These are phyloP conservation scores for Caenorhabditis doughertyi DNA, from an alignment of 2,888 invertebrate species.

Conservation along the genomic window DNA sequence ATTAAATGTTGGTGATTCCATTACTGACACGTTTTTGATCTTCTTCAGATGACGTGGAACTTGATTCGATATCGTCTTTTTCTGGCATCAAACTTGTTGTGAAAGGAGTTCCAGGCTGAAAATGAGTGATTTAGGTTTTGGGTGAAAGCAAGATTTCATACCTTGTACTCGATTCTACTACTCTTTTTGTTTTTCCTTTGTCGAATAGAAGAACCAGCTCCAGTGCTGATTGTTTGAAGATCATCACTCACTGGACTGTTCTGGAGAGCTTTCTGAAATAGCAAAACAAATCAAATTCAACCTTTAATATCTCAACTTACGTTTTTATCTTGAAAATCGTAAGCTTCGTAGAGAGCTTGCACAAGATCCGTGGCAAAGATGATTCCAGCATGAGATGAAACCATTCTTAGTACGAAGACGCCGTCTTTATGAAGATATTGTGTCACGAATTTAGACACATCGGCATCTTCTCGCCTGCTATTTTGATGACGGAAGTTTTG, in stretches of 20 bases:
- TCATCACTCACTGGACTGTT: slow-evolving; percentile 51
- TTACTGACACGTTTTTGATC: slow-evolving; percentile 52
- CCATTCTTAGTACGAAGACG: slow-evolving; percentile 81
- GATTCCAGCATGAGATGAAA: slow-evolving; percentile 79
- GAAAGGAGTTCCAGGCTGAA: slow-evolving; percentile 59
- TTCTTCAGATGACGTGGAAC: slow-evolving; percentile 48
- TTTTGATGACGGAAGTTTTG: slow-evolving; percentile 62
- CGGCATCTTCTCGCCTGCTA: slow-evolving; percentile 62
- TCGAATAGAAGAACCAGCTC: slow-evolving; percentile 46
- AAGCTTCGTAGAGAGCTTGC: slow-evolving; percentile 74
- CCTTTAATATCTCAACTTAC: not conserved
- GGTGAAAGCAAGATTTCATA: not conserved
- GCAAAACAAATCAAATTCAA: slow-evolving; percentile 25
- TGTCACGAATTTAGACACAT: slow-evolving; percentile 76
- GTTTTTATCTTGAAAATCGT: slow-evolving; percentile 57
- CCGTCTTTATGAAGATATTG: slow-evolving; percentile 80
- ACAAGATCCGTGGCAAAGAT: slow-evolving; percentile 80
- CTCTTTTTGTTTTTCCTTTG: slow-evolving; percentile 49
- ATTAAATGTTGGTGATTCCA: slow-evolving; percentile 38
- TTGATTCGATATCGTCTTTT: slow-evolving; percentile 51
- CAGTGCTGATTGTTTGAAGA: slow-evolving; percentile 50
- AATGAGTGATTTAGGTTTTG: not conserved
- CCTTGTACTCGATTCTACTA: slow-evolving; percentile 50
- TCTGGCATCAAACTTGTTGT: slow-evolving; percentile 64
- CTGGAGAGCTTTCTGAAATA: slow-evolving; percentile 47